These are phyloP conservation scores for Acleris sparsana DNA, from an alignment of 2,888 invertebrate species.

Conservation along the genomic window DNA sequence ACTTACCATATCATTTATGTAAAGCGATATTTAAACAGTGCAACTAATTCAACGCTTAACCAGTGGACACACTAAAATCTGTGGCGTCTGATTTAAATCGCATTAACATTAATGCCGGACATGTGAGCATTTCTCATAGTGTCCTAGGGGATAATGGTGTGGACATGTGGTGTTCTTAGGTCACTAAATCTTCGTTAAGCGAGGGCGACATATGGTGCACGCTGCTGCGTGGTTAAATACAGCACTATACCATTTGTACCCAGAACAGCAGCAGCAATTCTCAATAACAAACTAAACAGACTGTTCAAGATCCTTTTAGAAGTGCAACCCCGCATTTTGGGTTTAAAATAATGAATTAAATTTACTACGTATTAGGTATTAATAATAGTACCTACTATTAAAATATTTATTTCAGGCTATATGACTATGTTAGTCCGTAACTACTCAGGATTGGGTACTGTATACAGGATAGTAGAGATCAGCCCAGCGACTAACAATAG, in stretches of 20 bases:
- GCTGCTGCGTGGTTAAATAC: conserved; percentile 41
- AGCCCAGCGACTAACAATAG: too few relatives aligned
- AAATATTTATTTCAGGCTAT: too few relatives aligned
- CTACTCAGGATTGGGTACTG: too few relatives aligned
- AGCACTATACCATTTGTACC: conserved; percentile 3
- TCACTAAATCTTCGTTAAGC: conserved; percentile 72
- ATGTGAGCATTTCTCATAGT: conserved; percentile 20
- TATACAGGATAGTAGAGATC: too few relatives aligned
- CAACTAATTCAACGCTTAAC: not conserved
- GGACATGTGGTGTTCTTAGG: conserved; percentile 49
- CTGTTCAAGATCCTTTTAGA: not conserved
- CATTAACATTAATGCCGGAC: conserved; percentile 5
- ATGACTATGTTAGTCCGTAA: too few relatives aligned
- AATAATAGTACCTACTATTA: too few relatives aligned
- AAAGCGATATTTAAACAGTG: not conserved
- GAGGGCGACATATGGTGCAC: conserved; percentile 54
- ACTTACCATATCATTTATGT: too few relatives aligned
- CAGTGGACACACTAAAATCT: not conserved
- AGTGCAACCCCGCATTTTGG: not conserved
- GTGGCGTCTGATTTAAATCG: not conserved
- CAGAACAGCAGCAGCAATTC: not conserved
- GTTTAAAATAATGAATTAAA: too few relatives aligned
- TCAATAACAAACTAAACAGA: not conserved
- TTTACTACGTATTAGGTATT: too few relatives aligned
- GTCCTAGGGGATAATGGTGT: conserved; percentile 37